Evolutionary conservation across 1,140 invertebrate species (phyloP).

Genomic region (Nephila pilipes): DNA sequence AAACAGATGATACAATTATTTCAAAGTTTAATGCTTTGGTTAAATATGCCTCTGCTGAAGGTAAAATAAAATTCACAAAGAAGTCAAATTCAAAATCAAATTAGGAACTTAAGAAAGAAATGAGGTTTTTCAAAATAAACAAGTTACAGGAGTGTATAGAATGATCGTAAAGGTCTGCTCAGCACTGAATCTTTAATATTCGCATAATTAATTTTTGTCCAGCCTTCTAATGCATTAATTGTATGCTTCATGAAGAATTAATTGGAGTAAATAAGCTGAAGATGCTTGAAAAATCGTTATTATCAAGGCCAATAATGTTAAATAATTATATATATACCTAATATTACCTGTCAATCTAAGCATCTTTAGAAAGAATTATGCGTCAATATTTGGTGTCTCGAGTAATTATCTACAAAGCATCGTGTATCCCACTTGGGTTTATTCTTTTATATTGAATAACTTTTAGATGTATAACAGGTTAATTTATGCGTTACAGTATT

Average conservation of each 20-base stretch:
- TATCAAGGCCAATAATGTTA: too few species aligned
- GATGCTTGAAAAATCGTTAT: too few species aligned
- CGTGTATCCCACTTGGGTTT: too few species aligned
- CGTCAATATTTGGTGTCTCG: too few species aligned
- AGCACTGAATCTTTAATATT: not conserved
- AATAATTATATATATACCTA: too few species aligned
- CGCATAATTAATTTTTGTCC: conserved; percentile 3
- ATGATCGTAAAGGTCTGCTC: not conserved
- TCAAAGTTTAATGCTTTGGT: conserved; percentile 16
- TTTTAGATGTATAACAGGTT: too few species aligned
- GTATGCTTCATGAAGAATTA: not conserved
- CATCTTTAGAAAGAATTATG: too few species aligned
- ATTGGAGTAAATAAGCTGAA: not conserved
- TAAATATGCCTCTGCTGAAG: conserved; percentile 7
- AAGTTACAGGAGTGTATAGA: not conserved
- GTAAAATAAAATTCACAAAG: not conserved
- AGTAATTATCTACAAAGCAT: too few species aligned
- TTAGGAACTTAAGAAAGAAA: not conserved
- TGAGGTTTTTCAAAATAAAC: conserved; percentile 16
- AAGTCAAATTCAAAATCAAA: not conserved
- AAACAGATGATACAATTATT: conserved; percentile 36
- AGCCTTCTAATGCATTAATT: not conserved
- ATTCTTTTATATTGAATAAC: too few species aligned
- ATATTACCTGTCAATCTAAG: too few species aligned
- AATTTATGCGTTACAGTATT: too few species aligned